phyloP scores from a whole-genome alignment of 2,113 vertebrate species.

The Daboia siamensis region DNA sequence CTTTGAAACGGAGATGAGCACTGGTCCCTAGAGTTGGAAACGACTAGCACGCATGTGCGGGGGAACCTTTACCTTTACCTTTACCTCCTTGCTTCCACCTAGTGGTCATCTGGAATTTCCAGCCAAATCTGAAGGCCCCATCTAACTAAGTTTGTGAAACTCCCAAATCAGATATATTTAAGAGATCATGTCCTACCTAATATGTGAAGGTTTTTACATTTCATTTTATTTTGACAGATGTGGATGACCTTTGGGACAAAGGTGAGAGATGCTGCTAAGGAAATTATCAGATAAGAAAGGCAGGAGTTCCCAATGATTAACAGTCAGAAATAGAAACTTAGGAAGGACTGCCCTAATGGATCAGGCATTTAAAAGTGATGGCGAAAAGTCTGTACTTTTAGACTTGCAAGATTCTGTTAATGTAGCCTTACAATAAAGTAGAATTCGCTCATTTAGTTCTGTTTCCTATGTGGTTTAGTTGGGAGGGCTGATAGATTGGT shows the following conservation, averaged over 20 bases:
- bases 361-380: neutral
- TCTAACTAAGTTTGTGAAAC: slow-evolving; percentile 13
- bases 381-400: neutral
- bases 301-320: neutral
- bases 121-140: neutral
- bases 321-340: neutral
- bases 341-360: neutral
- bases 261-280: neutral
- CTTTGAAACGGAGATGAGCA: no score
- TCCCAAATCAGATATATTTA: slow-evolving; percentile 18
- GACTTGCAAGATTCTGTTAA: neutral
- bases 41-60: no score
- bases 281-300: neutral
- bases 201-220: slow-evolving; percentile 25
- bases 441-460: no score
- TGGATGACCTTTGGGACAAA: neutral
- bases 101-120: neutral
- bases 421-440: neutral
- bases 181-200: neutral
- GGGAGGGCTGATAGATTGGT: neutral
- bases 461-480: no score
- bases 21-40: no score
- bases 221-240: slow-evolving; percentile 11
- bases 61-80: no score
- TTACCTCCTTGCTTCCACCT: neutral